Percentiles rank a stretch among this genome's conserved stretches.
Evolutionary conservation across 2,113 vertebrate species (phyloP).

Genomic region (Diphyllodes magnificus): DNA sequence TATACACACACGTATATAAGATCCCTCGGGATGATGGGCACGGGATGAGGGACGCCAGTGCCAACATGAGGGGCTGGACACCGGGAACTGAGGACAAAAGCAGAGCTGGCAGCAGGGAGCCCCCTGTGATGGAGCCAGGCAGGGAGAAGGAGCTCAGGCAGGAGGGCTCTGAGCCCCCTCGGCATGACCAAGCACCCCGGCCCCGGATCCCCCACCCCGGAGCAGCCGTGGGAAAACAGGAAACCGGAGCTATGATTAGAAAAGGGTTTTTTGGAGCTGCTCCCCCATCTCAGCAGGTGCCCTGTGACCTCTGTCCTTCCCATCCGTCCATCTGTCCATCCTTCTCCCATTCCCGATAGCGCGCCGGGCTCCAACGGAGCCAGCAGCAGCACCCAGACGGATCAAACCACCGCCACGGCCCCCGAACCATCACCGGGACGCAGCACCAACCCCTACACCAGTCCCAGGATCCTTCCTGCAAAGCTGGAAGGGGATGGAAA

Average conservation of each 20-base stretch:
- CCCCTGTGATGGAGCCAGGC: neutral
- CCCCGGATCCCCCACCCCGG: rapidly evolving
- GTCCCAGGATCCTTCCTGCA: neutral
- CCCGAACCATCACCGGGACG: rapidly evolving
- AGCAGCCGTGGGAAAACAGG: slow-evolving; percentile 33
- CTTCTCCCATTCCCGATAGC: neutral
- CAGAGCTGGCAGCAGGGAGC: neutral
- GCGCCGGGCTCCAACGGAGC: rapidly evolving
- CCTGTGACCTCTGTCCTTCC: neutral
- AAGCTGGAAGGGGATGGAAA: neutral
- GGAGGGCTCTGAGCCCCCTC: neutral
- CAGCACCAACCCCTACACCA: neutral
- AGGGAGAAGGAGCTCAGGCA: neutral
- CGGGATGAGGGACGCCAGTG: rapidly evolving
- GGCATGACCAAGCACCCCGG: rapidly evolving
- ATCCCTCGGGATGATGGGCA: neutral
- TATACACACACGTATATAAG: neutral
- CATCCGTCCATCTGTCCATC: neutral
- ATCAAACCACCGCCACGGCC: rapidly evolving
- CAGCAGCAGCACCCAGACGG: neutral
- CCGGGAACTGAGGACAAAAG: neutral
- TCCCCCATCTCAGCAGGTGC: slow-evolving; percentile 12
- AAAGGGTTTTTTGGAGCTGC: slow-evolving; percentile 25
- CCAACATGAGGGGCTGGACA: neutral
- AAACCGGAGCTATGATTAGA: neutral